A percentile compares a stretch with the other conserved stretches of the same genome.
Conservation (phyloP, 2,797 vertebrate species). For the Enteromius treurensis region DNA sequence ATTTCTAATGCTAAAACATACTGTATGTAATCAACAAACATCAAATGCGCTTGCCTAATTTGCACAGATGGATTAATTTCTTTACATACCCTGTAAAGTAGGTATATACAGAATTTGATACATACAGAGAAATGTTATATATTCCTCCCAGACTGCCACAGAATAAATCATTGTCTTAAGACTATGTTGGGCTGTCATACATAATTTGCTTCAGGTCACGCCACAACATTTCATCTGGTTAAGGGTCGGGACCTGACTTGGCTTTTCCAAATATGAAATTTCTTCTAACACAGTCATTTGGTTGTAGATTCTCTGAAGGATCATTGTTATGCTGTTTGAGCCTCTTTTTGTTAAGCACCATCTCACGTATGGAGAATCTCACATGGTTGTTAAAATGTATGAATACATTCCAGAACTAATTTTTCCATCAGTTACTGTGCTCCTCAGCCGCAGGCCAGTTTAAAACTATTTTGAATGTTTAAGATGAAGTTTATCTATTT, state of each 20-base stretch:
- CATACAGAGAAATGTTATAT: not conserved
- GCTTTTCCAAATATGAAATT: not conserved
- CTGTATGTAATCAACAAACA: not conserved
- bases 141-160: not conserved
- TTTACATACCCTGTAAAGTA: not conserved
- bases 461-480: not conserved
- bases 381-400: not conserved
- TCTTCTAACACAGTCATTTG: not conserved
- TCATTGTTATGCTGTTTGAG: constrained; percentile 1
- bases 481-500: too few relatives aligned
- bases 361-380: constrained; percentile 4
- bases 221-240: constrained; percentile 21
- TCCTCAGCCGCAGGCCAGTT: not conserved
- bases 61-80: not conserved
- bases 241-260: constrained; percentile 5
- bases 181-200: constrained; percentile 4
- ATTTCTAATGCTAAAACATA: not conserved
- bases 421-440: not conserved
- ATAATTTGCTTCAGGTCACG: constrained; percentile 17
- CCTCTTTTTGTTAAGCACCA: not conserved
- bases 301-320: not conserved
- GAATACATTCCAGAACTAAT: not conserved
- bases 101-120: not conserved
- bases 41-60: not conserved
- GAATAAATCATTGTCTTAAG: not conserved